These are phyloP conservation scores for Xanthia icteritia DNA, from an alignment of 2,888 invertebrate species.

Conservation along the genomic window DNA sequence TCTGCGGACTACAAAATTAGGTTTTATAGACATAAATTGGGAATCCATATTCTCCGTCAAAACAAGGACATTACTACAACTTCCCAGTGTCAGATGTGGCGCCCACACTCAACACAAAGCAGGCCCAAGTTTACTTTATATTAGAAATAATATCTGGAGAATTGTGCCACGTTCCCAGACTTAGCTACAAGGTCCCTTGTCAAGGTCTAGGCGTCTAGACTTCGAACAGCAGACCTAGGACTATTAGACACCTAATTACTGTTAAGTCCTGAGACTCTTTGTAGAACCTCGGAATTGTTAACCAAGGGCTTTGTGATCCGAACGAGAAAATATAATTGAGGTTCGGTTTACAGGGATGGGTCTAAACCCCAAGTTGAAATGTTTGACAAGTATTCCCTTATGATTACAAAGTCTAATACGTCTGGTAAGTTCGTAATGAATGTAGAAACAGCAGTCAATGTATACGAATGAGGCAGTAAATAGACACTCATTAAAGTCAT, in stretches of 20 bases:
- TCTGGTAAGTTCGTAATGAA: constrained; percentile 39
- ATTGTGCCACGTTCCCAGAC: constrained; percentile 55
- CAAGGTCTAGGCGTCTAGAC: constrained; percentile 77
- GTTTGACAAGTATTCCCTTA: constrained; percentile 32
- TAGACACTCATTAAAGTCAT: not conserved
- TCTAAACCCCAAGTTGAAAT: constrained; percentile 3
- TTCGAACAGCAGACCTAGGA: constrained; percentile 52
- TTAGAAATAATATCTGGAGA: constrained; percentile 55
- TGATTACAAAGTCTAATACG: constrained; percentile 38
- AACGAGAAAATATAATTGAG: constrained; percentile 44
- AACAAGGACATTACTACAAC: constrained; percentile 1
- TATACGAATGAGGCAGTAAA: constrained; percentile 26
- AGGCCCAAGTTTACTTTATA: constrained; percentile 45
- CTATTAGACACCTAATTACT: constrained; percentile 71
- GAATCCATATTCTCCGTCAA: constrained; percentile 5
- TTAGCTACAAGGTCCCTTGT: constrained; percentile 67
- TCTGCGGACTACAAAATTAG: too few relatives aligned
- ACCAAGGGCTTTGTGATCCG: constrained; percentile 31
- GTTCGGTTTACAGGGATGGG: constrained; percentile 5
- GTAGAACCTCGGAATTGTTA: constrained; percentile 34
- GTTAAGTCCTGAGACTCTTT: constrained; percentile 48
- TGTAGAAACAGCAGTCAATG: constrained; percentile 22
- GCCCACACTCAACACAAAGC: constrained; percentile 23
- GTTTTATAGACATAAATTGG: not conserved
- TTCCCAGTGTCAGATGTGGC: constrained; percentile 17